Evolutionary conservation across 2,888 invertebrate species (phyloP), one percentile per base, ranked within the genome.

Genomic region (Gastrophysa polygoni): DNA sequence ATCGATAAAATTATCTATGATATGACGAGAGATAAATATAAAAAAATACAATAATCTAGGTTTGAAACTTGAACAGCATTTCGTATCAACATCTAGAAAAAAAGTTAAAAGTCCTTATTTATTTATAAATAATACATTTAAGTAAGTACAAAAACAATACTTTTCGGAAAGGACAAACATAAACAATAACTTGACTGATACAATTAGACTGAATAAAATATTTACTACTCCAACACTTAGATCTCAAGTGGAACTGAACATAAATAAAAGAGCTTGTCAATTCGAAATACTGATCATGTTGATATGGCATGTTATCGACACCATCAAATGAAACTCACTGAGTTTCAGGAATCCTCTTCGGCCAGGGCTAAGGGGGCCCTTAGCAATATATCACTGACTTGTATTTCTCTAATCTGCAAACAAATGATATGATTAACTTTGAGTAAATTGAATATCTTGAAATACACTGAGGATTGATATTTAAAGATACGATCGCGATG

Each of bases 311-410:
- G 61, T 61, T 68, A 61, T 66, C 64, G 63, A 66, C 38, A 38
- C 67, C 60, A 56, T 61, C 54, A 61, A 24, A 18, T 46, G 38
- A 48, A 50, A 50, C 54, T 52, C 57, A 54, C 47, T 17, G 49
- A 43, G 46, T 18, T 55, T 63, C 59, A 68, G 61, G 71, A 49
- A 57, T 78, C 77, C 56, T 80, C 80, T 77, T 82, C 82, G 43
- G 77, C 80, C 65, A 79, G 73, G 55, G 82, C 82, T 64, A 82
- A 68, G 38, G 82, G 82, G 57, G 82, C 82, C 68, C 78, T 75
- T 55, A 80, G 72, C 54, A 79, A 67, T 61, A 78, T 72, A 70
- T 79, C 80, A 68, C 77, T 78, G 58, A 78, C 77, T 72, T 77
- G 78, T 62, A 77, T 75, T 63, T 74, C 73, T 71, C 74, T 80